phyloP scores from a whole-genome alignment of 2,113 vertebrate genomes.

The Microtus montanus region DNA sequence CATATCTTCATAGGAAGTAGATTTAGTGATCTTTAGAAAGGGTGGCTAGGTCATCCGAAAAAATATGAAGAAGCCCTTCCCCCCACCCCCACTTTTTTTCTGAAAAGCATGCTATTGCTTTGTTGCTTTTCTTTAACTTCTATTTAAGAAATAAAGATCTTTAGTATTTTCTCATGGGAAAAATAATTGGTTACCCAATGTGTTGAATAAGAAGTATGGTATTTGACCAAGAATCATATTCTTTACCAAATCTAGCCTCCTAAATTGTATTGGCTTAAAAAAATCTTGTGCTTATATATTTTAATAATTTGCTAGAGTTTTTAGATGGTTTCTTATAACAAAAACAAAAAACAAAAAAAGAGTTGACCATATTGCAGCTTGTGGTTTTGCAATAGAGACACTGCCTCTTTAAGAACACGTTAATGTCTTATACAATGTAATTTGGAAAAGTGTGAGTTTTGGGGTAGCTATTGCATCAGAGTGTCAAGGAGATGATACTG shows the following conservation, averaged over 20 bases:
- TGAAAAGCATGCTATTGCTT: not conserved
- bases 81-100: not conserved
- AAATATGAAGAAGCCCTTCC: not conserved
- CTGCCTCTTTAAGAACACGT: not conserved
- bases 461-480: not conserved
- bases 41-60: not conserved
- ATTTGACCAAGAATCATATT: slow-evolving; percentile 46
- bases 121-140: not conserved
- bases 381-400: not conserved
- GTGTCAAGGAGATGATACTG: not conserved
- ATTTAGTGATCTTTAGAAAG: slow-evolving; percentile 30
- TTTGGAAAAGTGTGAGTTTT: slow-evolving; percentile 9
- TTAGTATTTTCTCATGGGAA: slow-evolving; percentile 27
- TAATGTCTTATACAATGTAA: not conserved
- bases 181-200: not conserved
- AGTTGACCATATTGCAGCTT: not conserved
- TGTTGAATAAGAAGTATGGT: not conserved
- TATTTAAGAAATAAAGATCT: not conserved
- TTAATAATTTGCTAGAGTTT: slow-evolving; percentile 35
- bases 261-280: slow-evolving; percentile 24
- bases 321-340: not conserved
- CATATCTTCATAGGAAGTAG: not conserved
- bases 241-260: not conserved
- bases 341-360: not conserved
- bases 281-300: not conserved